These are phyloP conservation scores for Arenaria interpres DNA, from an alignment of 2,113 vertebrate species.

Conservation along the genomic window DNA sequence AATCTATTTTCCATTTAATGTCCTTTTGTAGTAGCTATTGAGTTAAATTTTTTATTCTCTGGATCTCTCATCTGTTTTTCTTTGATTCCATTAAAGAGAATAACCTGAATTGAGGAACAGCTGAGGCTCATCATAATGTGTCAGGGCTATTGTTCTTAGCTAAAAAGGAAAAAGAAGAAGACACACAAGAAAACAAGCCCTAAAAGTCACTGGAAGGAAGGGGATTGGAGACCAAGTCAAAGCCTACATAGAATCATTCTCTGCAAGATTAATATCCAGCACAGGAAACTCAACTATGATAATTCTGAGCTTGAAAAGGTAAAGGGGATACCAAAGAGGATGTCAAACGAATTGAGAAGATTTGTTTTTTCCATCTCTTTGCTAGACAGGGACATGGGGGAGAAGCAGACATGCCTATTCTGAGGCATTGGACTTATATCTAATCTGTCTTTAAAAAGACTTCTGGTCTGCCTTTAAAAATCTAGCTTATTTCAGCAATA, in stretches of 20 bases:
- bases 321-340: not conserved
- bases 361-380: not conserved
- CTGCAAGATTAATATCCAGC: not conserved
- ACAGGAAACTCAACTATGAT: not conserved
- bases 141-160: not conserved
- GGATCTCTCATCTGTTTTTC: not conserved
- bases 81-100: conserved; percentile 16
- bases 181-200: not conserved
- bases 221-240: not conserved
- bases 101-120: not conserved
- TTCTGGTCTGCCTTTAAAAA: not conserved
- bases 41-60: conserved; percentile 15
- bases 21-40: not conserved
- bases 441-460: not conserved
- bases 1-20: not conserved
- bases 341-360: not conserved
- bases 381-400: not conserved
- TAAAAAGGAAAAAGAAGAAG: not conserved
- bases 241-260: not conserved
- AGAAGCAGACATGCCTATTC: not conserved
- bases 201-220: not conserved
- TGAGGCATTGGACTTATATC: not conserved
- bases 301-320: conserved; percentile 2
- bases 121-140: not conserved
- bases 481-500: not conserved